Conservation (phyloP, 2,888 invertebrate genomes). For the Agonopterix alstromeriana region DNA sequence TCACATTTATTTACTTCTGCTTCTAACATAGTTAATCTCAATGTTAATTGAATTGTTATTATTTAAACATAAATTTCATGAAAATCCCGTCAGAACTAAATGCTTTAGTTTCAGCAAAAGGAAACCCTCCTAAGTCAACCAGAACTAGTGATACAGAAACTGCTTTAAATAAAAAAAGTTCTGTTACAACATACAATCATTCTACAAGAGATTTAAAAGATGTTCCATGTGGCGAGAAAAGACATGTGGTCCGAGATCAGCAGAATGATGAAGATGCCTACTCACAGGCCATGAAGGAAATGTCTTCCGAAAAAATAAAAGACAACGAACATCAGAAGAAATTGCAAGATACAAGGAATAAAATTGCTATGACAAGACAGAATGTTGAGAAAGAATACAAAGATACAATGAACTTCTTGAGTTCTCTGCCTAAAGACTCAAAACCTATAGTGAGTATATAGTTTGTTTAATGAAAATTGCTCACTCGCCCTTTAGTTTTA, state of each 20-base stretch:
- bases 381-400: slow-evolving; percentile 72
- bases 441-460: slow-evolving; percentile 44
- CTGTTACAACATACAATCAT: slow-evolving; percentile 58
- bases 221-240: slow-evolving; percentile 30
- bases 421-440: slow-evolving; percentile 49
- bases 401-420: slow-evolving; percentile 60
- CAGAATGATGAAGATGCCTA: slow-evolving; percentile 54
- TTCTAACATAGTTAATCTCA: too few species aligned
- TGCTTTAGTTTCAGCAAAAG: too few species aligned
- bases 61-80: too few species aligned
- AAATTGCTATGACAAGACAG: slow-evolving; percentile 78
- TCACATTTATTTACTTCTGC: too few species aligned
- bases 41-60: too few species aligned
- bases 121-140: neutral
- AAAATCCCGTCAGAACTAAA: too few species aligned
- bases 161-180: slow-evolving; percentile 28
- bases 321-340: slow-evolving; percentile 33
- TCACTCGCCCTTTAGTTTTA: too few species aligned
- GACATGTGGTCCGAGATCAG: slow-evolving; percentile 40
- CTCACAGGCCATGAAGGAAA: slow-evolving; percentile 49
- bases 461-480: too few species aligned
- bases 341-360: slow-evolving; percentile 43
- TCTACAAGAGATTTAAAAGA: slow-evolving; percentile 45
- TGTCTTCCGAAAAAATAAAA: slow-evolving; percentile 16
- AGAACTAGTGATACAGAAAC: slow-evolving; percentile 21